Conservation (phyloP, 1,140 invertebrate genomes). For the Linepithema humile region DNA sequence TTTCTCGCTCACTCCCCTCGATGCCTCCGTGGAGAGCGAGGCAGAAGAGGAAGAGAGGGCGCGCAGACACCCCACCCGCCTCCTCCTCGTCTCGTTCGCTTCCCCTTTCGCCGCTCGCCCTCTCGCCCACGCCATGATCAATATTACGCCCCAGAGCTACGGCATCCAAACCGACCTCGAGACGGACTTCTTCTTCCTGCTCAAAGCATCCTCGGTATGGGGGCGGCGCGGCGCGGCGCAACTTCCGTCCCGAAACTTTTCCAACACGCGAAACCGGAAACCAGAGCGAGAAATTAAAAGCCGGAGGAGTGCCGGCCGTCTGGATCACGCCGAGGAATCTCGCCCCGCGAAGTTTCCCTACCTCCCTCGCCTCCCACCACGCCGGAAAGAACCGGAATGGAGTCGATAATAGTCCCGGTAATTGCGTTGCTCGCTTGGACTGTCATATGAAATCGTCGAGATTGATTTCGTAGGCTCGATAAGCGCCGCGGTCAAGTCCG, state of each 20-base stretch:
- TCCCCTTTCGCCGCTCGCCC: conserved; percentile 41
- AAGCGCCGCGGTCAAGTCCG: conserved; percentile 18
- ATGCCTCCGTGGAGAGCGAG: conserved; percentile 30
- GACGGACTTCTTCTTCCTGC: conserved; percentile 80
- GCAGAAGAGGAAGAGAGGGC: conserved; percentile 62
- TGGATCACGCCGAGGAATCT: conserved; percentile 25
- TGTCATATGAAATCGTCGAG: conserved; percentile 50
- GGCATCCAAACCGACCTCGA: conserved; percentile 81
- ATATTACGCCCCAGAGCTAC: conserved; percentile 82
- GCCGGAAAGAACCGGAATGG: conserved; percentile 41
- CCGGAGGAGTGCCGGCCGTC: not conserved
- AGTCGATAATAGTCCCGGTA: conserved; percentile 55
- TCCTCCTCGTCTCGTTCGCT: conserved; percentile 53
- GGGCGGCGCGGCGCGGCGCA: conserved; percentile 53
- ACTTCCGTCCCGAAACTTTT: conserved; percentile 69
- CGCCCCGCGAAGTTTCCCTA: conserved; percentile 15
- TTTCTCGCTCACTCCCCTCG: conserved; percentile 34
- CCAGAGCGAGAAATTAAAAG: conserved; percentile 65
- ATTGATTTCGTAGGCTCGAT: conserved; percentile 40
- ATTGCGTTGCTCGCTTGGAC: conserved; percentile 50
- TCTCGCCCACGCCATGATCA: conserved; percentile 81
- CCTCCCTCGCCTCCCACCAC: not conserved
- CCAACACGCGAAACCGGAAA: conserved; percentile 58
- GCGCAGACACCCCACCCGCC: conserved; percentile 78
- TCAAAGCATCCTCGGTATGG: conserved; percentile 72